Base-by-base conservation (phyloP, 2,797 vertebrate genomes). In the Brotula barbata region DNA sequence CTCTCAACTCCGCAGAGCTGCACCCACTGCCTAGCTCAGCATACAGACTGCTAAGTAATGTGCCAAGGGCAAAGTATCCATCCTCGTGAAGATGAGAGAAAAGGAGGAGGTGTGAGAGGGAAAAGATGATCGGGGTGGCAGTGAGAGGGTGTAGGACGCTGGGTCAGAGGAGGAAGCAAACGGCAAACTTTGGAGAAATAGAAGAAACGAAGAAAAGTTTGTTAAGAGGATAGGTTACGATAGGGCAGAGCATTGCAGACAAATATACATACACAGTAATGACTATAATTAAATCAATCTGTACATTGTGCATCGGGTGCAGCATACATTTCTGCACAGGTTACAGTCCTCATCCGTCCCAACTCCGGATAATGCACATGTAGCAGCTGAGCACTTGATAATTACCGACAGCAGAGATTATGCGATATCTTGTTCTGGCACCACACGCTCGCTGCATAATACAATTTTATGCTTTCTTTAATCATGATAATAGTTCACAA, bases 61-160 rank as follows among this genome's bases (percentile, higher is more conserved):
- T 5, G 21, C 65, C 72, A 78, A 58, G 64, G 74, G 69, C 67
- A 66, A 77, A 63, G 56, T 65, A 52, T 72, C 72, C 54, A 63
- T 73, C 57, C 55, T 77, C 31, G 43, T 77, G 51, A 62, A 58
- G 59, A 80, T 58, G 28, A 74, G 64, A 74, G 37, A 19, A 31
- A 61, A 55, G 71, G 57, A 63, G 54, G 57, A 65, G 36, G 50
- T 31, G 12, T 22, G 33, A 15, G n/a, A 56, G 44, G 51, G 36
- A 64, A 46, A 45, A 62, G 52, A 62, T 36, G 53, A 68, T 77
- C 51, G 25, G 55, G 15, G 46, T 54, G 47, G 58, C 41, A 67
- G 45, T 61, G 60, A 70, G 46, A 66, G 47, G 17, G 20, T 16
- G 39, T n/a, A n/a, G 39, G 39, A 10, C 7, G 39, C 3, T n/a